Evolutionary conservation across 1,140 invertebrate genomes (phyloP).

Genomic region (Bactericera cockerelli): DNA sequence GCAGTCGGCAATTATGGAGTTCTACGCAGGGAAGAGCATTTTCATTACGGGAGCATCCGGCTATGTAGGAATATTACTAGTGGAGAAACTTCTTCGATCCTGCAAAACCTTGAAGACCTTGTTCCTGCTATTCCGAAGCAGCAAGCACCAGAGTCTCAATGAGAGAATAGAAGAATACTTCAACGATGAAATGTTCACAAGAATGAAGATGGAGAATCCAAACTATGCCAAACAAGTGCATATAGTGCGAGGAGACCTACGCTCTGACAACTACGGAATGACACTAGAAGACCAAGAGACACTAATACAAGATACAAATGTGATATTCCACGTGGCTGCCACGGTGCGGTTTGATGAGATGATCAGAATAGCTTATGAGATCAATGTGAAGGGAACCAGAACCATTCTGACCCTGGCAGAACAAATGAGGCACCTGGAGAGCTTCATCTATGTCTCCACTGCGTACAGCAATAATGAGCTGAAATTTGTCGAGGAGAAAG

Average conservation of each 20-base stretch:
- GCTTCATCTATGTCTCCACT: background rate
- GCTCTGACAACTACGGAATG: background rate
- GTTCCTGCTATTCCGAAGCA: constrained; percentile 43
- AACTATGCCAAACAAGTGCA: background rate
- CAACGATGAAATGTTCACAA: constrained; percentile 9
- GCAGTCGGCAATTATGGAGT: no score
- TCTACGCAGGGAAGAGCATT: constrained; percentile 32
- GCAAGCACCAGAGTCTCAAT: constrained; percentile 43
- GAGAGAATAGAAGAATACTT: constrained; percentile 40
- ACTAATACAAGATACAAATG: constrained; percentile 24
- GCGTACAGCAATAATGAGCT: background rate
- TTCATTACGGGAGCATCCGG: constrained; percentile 57
- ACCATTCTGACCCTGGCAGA: background rate
- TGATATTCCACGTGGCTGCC: constrained; percentile 15
- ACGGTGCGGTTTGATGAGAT: constrained; percentile 19
- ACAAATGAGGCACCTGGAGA: background rate
- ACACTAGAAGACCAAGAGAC: background rate
- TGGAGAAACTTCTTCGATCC: constrained; percentile 49
- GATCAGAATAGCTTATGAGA: constrained; percentile 19
- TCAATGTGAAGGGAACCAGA: constrained; percentile 35
- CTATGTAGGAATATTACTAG: constrained; percentile 80
- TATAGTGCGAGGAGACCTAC: constrained; percentile 16
- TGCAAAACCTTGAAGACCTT: constrained; percentile 43
- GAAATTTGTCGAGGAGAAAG: background rate
- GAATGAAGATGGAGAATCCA: constrained; percentile 28